These are phyloP conservation scores for Narcine bancroftii DNA, from an alignment of 2,113 vertebrate genomes.

Conservation along the genomic window DNA sequence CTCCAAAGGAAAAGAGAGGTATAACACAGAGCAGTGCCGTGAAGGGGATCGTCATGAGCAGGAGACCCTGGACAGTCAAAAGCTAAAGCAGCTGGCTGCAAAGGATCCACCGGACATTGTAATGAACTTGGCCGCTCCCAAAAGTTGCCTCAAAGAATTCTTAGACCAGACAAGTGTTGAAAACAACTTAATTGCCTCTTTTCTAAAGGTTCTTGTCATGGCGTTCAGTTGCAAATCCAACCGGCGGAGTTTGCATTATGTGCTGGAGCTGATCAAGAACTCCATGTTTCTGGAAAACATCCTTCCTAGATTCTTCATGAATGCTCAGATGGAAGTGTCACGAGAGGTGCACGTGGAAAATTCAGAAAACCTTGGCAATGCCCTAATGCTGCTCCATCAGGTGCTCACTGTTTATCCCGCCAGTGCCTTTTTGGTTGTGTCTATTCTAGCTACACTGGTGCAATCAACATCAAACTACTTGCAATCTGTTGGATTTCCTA, in stretches of 20 bases:
- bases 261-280: neutral
- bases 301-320: neutral
- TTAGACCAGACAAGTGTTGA: neutral
- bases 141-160: slow-evolving; percentile 15
- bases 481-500: neutral
- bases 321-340: neutral
- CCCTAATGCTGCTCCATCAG: neutral
- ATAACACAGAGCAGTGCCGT: too few relatives aligned
- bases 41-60: neutral
- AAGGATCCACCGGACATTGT: neutral
- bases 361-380: neutral
- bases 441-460: neutral
- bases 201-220: neutral
- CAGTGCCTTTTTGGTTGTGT: neutral
- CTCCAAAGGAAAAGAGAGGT: too few relatives aligned
- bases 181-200: neutral
- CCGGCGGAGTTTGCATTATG: neutral
- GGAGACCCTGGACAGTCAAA: neutral
- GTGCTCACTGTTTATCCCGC: slow-evolving; percentile 11
- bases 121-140: neutral
- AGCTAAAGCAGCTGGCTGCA: neutral
- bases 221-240: slow-evolving; percentile 17
- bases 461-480: neutral
- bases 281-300: slow-evolving; percentile 3
- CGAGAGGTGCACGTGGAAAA: neutral